Percentiles rank a stretch among this genome's conserved stretches.
Conservation (phyloP, 2,113 vertebrate genomes). For the Poecilia latipinna region DNA sequence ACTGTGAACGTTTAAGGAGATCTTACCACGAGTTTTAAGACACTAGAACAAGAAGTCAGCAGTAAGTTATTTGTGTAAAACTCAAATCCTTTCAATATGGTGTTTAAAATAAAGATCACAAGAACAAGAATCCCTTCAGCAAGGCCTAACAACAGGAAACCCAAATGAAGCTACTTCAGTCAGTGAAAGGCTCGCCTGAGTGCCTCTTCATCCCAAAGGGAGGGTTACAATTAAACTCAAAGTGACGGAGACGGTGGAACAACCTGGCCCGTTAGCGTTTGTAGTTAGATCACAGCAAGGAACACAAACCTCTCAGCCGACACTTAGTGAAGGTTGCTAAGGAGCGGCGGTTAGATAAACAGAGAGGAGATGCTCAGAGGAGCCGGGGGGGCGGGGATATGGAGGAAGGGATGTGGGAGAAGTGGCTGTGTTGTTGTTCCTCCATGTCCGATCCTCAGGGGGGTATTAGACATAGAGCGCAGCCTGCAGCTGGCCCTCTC, state of each 20-base stretch:
- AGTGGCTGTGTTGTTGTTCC: conserved; percentile 21
- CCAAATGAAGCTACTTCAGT: conserved; percentile 44
- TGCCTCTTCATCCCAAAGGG: conserved; percentile 23
- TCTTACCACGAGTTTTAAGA: background rate
- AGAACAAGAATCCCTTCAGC: conserved; percentile 8
- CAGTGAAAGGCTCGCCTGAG: conserved; percentile 30
- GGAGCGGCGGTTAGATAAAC: conserved; percentile 43
- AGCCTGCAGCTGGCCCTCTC: conserved; percentile 22
- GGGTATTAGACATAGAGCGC: conserved; percentile 19
- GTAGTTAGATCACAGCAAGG: conserved; percentile 40
- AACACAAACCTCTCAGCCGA: conserved; percentile 56
- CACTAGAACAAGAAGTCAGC: background rate
- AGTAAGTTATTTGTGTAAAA: conserved; percentile 11
- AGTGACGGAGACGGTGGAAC: conserved; percentile 46
- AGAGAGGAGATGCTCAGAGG: conserved; percentile 30
- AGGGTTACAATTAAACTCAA: conserved; percentile 62
- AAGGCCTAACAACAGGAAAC: conserved; percentile 33
- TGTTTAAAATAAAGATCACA: conserved; percentile 2
- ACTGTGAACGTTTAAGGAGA: background rate
- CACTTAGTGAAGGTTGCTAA: conserved; percentile 67
- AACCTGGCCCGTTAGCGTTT: conserved; percentile 64
- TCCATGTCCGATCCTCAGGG: conserved; percentile 19
- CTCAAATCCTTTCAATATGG: conserved; percentile 3
- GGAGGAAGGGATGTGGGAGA: conserved; percentile 23
- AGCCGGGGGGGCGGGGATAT: conserved; percentile 24